Evolutionary conservation across 2,888 invertebrate genomes (phyloP).

Genomic region (Hyppa rectilinea): DNA sequence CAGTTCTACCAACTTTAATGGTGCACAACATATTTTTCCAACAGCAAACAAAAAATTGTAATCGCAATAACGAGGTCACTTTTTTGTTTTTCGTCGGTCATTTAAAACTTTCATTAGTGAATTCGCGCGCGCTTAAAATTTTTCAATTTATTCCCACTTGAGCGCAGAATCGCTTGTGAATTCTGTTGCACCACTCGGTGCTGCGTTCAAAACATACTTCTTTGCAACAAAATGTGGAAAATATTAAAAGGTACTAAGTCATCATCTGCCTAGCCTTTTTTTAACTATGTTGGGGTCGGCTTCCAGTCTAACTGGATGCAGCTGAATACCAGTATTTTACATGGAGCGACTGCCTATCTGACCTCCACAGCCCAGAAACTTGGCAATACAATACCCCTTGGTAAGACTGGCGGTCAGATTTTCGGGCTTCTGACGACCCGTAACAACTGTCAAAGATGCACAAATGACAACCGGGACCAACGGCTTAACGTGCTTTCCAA

Average conservation of each 20-base stretch:
- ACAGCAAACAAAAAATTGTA: slow-evolving; percentile 76
- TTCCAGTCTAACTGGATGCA: no score
- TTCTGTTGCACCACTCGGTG: slow-evolving; percentile 57
- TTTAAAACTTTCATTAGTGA: slow-evolving; percentile 90
- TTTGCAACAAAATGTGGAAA: slow-evolving; percentile 19
- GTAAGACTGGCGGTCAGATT: no score
- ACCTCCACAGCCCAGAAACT: no score
- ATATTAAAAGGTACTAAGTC: slow-evolving; percentile 2
- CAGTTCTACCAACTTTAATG: slow-evolving; percentile 53
- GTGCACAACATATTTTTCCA: slow-evolving; percentile 59
- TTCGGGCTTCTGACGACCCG: no score
- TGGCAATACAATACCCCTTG: no score
- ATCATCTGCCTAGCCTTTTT: no score
- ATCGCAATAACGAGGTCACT: slow-evolving; percentile 87
- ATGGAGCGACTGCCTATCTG: no score
- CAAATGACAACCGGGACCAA: no score
- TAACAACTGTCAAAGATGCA: no score
- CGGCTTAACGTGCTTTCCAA: no score
- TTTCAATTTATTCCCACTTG: slow-evolving; percentile 82
- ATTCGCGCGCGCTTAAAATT: slow-evolving; percentile 82
- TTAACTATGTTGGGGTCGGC: no score
- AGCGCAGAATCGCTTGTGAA: slow-evolving; percentile 71
- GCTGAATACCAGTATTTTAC: no score
- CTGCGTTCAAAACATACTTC: slow-evolving; percentile 26
- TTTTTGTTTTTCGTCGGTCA: slow-evolving; percentile 86